A percentile compares a stretch with the other conserved stretches of the same genome.
phyloP scores from a whole-genome alignment of 1,140 invertebrate species.

The Drosophila lini region DNA sequence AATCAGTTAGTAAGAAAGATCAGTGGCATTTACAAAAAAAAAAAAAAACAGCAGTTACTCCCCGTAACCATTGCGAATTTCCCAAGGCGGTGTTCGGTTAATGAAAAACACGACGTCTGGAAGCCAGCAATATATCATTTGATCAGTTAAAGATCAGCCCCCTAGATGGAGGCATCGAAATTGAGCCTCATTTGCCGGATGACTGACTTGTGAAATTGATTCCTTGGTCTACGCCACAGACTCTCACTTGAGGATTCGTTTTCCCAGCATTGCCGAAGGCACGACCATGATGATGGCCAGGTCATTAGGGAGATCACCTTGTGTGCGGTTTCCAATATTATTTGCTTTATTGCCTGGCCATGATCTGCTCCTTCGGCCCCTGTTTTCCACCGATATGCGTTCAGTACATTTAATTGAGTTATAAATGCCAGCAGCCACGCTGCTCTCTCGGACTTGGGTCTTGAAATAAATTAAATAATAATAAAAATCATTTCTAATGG shows the following conservation, averaged over 20 bases:
- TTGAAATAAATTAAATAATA: slow-evolving; percentile 73
- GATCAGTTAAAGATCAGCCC: slow-evolving; percentile 21
- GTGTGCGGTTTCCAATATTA: slow-evolving; percentile 40
- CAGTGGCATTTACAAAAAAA: slow-evolving; percentile 4
- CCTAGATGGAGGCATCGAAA: slow-evolving; percentile 11
- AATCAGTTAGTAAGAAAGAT: slow-evolving; percentile 17
- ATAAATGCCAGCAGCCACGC: slow-evolving; percentile 45
- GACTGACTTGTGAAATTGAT: slow-evolving; percentile 45
- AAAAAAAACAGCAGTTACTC: not conserved
- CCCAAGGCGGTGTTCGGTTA: slow-evolving; percentile 22
- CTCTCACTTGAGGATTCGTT: slow-evolving; percentile 21
- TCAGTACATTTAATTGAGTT: slow-evolving; percentile 68
- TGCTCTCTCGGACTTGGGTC: not conserved
- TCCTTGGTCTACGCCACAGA: slow-evolving; percentile 1
- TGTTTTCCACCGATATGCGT: slow-evolving; percentile 4
- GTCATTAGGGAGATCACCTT: slow-evolving; percentile 24
- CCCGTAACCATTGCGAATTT: slow-evolving; percentile 15
- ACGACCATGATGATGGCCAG: slow-evolving; percentile 31
- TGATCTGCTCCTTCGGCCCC: slow-evolving; percentile 30
- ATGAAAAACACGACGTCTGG: slow-evolving; percentile 26
- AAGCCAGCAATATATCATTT: slow-evolving; percentile 34
- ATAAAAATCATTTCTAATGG: slow-evolving; percentile 76
- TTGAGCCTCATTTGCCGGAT: slow-evolving; percentile 40
- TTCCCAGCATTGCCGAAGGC: slow-evolving; percentile 22
- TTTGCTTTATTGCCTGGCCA: slow-evolving; percentile 41